Conservation (phyloP, 2,797 vertebrate genomes). For the Scleropages formosus region DNA sequence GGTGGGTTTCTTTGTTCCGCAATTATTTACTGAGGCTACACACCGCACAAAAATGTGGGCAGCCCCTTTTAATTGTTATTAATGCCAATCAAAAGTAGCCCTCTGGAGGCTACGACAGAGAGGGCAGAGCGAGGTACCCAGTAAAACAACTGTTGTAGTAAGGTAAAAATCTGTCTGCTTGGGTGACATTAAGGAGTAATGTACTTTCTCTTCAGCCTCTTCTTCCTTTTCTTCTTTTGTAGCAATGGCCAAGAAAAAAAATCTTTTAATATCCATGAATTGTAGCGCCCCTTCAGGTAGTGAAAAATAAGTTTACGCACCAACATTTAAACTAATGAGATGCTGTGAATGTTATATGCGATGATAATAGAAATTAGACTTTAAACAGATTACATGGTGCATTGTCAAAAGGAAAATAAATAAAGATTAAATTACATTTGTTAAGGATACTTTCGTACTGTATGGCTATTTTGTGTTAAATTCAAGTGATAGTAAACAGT, state of each 20-base stretch:
- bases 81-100: too few species aligned
- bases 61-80: too few species aligned
- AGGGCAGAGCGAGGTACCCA: not conserved
- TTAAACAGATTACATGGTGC: not conserved
- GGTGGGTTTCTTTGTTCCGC: too few species aligned
- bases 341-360: constrained; percentile 15
- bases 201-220: constrained; percentile 7
- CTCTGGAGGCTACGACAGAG: too few species aligned
- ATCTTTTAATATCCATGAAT: constrained; percentile 25
- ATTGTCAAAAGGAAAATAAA: not conserved
- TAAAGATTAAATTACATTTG: constrained; percentile 8
- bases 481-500: constrained; percentile 8
- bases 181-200: not conserved
- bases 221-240: constrained; percentile 8
- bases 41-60: too few species aligned
- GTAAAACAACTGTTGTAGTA: not conserved
- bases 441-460: not conserved
- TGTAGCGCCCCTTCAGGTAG: constrained; percentile 38
- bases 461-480: not conserved
- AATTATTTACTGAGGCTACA: too few species aligned
- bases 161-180: not conserved
- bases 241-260: constrained; percentile 5
- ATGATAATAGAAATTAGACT: not conserved
- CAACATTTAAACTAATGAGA: constrained; percentile 21
- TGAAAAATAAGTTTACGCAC: constrained; percentile 29